phyloP scores from a whole-genome alignment of 1,140 invertebrate species.

The Phymorhynchus buccinoides region DNA sequence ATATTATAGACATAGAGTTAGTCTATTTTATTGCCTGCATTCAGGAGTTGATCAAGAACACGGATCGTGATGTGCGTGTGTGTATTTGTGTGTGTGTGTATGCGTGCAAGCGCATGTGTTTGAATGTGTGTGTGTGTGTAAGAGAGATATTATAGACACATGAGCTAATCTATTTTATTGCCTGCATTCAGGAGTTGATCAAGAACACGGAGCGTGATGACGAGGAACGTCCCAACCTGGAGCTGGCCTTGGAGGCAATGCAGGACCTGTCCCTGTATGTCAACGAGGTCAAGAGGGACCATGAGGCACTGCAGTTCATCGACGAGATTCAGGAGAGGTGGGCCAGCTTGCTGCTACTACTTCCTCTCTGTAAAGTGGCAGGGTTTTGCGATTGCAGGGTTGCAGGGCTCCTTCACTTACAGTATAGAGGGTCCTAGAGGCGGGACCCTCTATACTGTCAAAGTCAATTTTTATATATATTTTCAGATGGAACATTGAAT shows the following conservation, averaged over 20 bases:
- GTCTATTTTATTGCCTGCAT: too few relatives aligned
- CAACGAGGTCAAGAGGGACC: constrained; percentile 98
- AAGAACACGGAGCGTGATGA: constrained; percentile 82
- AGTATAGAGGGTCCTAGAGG: too few relatives aligned
- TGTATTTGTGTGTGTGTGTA: neutral
- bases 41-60: constrained; percentile 93
- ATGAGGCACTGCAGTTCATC: constrained; percentile 92
- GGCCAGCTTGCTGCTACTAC: constrained; percentile 40
- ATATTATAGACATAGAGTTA: neutral
- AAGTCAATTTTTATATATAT: too few relatives aligned
- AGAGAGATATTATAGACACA: too few relatives aligned
- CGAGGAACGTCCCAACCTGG: constrained; percentile 87
- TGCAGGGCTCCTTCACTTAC: too few relatives aligned
- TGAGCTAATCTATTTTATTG: neutral
- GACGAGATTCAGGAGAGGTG: constrained; percentile 85
- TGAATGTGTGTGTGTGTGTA: neutral
- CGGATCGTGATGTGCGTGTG: constrained; percentile 73
- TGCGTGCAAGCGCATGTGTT: neutral
- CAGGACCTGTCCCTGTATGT: constrained; percentile 96
- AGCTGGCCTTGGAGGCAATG: constrained; percentile 95
- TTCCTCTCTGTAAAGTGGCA: too few relatives aligned
- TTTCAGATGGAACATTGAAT: too few relatives aligned
- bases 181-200: constrained; percentile 84
- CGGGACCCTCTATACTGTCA: too few relatives aligned
- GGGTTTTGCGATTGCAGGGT: too few relatives aligned